Conservation (phyloP, 1,140 invertebrate genomes). For the Caenorhabditis latens region DNA sequence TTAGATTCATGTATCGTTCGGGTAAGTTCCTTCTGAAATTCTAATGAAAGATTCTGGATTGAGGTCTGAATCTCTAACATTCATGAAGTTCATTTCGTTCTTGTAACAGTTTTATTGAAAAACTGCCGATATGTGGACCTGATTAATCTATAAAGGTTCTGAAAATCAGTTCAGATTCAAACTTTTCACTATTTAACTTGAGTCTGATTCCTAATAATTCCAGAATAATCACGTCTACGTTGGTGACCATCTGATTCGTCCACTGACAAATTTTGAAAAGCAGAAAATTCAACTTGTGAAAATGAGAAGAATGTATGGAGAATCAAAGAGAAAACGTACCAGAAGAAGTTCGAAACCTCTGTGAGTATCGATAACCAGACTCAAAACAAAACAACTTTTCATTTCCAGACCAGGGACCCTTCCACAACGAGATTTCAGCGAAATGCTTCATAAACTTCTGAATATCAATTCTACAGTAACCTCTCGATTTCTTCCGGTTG, state of each 20-base stretch:
- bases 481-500: slow-evolving; percentile 59
- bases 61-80: too few relatives aligned
- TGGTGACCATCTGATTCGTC: slow-evolving; percentile 45
- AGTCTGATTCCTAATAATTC: not conserved
- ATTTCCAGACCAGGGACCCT: slow-evolving; percentile 1
- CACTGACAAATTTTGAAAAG: slow-evolving; percentile 54
- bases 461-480: slow-evolving; percentile 61
- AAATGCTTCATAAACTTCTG: slow-evolving; percentile 51
- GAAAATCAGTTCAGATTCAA: too few relatives aligned
- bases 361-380: not conserved
- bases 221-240: slow-evolving; percentile 61
- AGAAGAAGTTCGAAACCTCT: slow-evolving; percentile 23
- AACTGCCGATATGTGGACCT: not conserved
- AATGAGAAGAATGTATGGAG: slow-evolving; percentile 45
- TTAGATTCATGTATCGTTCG: slow-evolving; percentile 58
- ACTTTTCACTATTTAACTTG: not conserved
- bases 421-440: slow-evolving; percentile 46
- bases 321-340: slow-evolving; percentile 3
- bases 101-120: not conserved
- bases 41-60: too few relatives aligned
- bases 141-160: too few relatives aligned
- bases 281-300: slow-evolving; percentile 42
- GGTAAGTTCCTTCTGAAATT: slow-evolving; percentile 30
- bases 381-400: too few relatives aligned
- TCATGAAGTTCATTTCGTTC: not conserved